Percentiles rank a stretch among this genome's conserved stretches.
Evolutionary conservation across 2,888 invertebrate species (phyloP).

Genomic region (Orthonychiurus folsomi): DNA sequence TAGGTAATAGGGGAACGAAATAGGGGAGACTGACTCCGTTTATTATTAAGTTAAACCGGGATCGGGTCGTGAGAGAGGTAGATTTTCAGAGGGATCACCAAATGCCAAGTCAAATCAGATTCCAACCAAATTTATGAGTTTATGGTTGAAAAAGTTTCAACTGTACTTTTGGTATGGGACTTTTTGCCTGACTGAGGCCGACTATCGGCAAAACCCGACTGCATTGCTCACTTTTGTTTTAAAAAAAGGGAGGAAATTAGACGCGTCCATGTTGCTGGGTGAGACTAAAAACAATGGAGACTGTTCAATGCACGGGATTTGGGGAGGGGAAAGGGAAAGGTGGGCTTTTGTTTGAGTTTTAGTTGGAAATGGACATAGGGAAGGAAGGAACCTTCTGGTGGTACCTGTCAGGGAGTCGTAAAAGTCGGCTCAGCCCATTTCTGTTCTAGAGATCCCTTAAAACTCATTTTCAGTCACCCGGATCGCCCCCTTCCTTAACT

Average conservation of each 20-base stretch:
- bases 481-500: conserved; percentile 26
- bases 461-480: conserved; percentile 38
- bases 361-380: not conserved
- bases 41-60: not conserved
- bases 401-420: conserved; percentile 27
- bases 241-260: not conserved
- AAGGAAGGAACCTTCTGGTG: conserved; percentile 5
- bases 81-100: conserved; percentile 18
- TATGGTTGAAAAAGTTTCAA: conserved; percentile 35
- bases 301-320: not conserved
- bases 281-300: not conserved
- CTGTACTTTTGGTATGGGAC: no score
- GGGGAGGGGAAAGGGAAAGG: not conserved
- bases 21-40: not conserved
- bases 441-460: conserved; percentile 24
- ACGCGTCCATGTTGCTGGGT: not conserved
- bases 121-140: conserved; percentile 38
- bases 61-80: not conserved
- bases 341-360: not conserved
- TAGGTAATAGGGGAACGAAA: not conserved
- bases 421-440: conserved; percentile 26
- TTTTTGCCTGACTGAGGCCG: not conserved
- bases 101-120: conserved; percentile 39
- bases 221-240: not conserved
- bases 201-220: no score